phyloP scores from a whole-genome alignment of 2,888 invertebrate species.

The Lasioglossum villosulum region DNA sequence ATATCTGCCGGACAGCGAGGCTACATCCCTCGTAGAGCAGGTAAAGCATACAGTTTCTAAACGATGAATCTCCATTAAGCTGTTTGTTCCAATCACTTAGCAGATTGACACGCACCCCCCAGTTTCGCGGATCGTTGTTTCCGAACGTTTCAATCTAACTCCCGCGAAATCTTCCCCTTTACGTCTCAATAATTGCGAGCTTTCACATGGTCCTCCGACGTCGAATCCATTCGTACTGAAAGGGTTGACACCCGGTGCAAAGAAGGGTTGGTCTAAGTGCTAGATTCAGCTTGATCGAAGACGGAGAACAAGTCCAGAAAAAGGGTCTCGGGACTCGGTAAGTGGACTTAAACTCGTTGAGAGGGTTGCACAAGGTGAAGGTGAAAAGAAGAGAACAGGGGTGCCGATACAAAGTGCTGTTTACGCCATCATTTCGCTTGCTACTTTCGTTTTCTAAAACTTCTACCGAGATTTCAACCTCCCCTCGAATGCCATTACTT shows the following conservation, averaged over 20 bases:
- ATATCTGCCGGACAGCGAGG: not conserved
- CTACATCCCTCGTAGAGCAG: not conserved
- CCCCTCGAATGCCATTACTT: slow-evolving; percentile 24
- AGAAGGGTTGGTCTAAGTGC: slow-evolving; percentile 62
- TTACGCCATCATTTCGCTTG: slow-evolving; percentile 55
- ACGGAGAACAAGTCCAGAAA: slow-evolving; percentile 27
- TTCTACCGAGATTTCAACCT: slow-evolving; percentile 18
- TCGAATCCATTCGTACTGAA: slow-evolving; percentile 58
- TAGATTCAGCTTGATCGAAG: slow-evolving; percentile 67
- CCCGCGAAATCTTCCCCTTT: slow-evolving; percentile 17
- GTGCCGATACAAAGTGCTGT: slow-evolving; percentile 71
- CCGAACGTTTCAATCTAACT: not conserved
- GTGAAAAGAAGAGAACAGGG: slow-evolving; percentile 53
- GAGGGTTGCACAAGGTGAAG: slow-evolving; percentile 47
- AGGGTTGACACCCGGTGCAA: slow-evolving; percentile 52
- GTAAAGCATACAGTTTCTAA: not conserved
- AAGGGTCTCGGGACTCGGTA: slow-evolving; percentile 32
- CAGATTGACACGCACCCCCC: not conserved
- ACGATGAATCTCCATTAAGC: not conserved
- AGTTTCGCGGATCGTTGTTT: not conserved
- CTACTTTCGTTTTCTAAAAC: slow-evolving; percentile 44
- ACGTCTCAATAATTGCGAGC: slow-evolving; percentile 28
- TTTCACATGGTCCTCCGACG: slow-evolving; percentile 39
- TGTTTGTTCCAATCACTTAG: not conserved
- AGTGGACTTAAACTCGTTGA: slow-evolving; percentile 65